phyloP scores from a whole-genome alignment of 2,888 invertebrate species.

The Polylopha cassiicola region DNA sequence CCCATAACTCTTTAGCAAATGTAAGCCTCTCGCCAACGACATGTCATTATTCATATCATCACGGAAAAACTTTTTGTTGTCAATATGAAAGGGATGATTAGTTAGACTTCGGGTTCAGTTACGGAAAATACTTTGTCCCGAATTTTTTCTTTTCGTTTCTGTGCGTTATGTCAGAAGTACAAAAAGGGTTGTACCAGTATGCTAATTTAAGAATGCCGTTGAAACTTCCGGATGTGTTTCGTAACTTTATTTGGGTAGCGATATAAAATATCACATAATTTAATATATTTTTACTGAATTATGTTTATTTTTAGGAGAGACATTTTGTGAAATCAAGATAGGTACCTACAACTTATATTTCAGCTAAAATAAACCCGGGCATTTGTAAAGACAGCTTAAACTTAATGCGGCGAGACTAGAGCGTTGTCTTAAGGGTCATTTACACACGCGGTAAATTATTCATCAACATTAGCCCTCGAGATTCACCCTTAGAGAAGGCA shows the following conservation, averaged over 20 bases:
- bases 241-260: too few species aligned
- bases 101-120: slow-evolving; percentile 16
- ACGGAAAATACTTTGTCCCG: slow-evolving; percentile 13
- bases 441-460: slow-evolving; percentile 16
- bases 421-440: slow-evolving; percentile 11
- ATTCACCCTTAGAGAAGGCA: slow-evolving; percentile 13
- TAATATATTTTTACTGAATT: too few species aligned
- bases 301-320: too few species aligned
- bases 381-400: slow-evolving; percentile 8
- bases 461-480: slow-evolving; percentile 17
- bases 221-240: too few species aligned
- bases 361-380: too few species aligned
- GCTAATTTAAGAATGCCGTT: too few species aligned
- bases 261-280: too few species aligned
- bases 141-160: slow-evolving; percentile 7
- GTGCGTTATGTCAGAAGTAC: slow-evolving; percentile 9
- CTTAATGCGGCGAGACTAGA: slow-evolving; percentile 12
- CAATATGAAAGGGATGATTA: slow-evolving; percentile 21
- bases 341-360: slow-evolving; percentile 1
- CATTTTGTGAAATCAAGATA: background rate
- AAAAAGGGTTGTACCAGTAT: slow-evolving; percentile 10
- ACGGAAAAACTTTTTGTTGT: slow-evolving; percentile 16
- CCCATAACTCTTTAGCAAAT: slow-evolving; percentile 23
- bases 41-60: slow-evolving; percentile 19
- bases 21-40: slow-evolving; percentile 11